Percentiles rank a stretch among this genome's conserved stretches.
Evolutionary conservation across 2,888 invertebrate genomes (phyloP).

Genomic region (Drosophila eohydei): DNA sequence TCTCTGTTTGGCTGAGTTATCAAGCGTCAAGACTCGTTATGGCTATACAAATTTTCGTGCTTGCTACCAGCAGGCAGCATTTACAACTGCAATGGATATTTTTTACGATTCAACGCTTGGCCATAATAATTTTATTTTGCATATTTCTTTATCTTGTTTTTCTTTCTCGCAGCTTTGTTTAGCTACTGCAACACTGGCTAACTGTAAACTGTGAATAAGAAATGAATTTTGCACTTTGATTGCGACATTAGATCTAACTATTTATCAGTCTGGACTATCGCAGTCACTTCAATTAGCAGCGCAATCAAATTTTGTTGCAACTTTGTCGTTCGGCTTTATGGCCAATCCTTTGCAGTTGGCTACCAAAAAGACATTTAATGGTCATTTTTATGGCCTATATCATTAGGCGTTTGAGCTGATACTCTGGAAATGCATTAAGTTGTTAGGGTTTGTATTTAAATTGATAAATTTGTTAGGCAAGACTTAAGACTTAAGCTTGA

Average conservation of each 20-base stretch:
- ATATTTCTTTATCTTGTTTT: constrained; percentile 16
- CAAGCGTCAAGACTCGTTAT: constrained; percentile 51
- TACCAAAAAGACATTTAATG: constrained; percentile 33
- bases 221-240: constrained; percentile 71
- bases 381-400: constrained; percentile 45
- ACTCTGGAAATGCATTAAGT: constrained; percentile 1
- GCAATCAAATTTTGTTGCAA: constrained; percentile 48
- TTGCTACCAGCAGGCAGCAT: constrained; percentile 56
- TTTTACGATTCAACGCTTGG: constrained; percentile 66
- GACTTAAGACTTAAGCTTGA: background rate
- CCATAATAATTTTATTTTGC: constrained; percentile 53
- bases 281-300: constrained; percentile 48
- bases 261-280: constrained; percentile 14
- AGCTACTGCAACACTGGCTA: constrained; percentile 38
- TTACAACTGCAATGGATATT: constrained; percentile 71
- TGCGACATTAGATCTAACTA: constrained; percentile 57
- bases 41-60: constrained; percentile 41
- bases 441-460: background rate
- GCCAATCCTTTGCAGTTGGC: constrained; percentile 22
- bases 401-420: constrained; percentile 31
- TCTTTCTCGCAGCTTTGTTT: constrained; percentile 18
- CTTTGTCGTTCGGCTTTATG: constrained; percentile 46
- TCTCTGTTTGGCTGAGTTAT: constrained; percentile 43
- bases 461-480: background rate
- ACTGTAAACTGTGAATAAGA: constrained; percentile 39